Evolutionary conservation across 1,140 invertebrate species (phyloP).

Genomic region (Calliopsis andreniformis): DNA sequence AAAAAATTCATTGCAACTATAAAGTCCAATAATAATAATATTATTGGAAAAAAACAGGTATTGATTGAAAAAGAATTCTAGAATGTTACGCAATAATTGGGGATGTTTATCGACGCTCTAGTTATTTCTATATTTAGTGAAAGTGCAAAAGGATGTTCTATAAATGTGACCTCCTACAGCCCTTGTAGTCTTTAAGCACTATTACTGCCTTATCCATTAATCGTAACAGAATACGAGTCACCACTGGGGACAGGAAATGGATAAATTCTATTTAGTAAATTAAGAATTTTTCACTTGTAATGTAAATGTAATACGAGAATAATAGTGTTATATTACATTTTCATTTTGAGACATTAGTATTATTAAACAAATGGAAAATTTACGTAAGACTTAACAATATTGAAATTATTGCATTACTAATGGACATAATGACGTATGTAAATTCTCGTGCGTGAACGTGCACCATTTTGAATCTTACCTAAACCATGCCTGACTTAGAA

Average conservation of each 20-base stretch:
- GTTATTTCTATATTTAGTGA: neutral
- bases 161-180: neutral
- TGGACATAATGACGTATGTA: neutral
- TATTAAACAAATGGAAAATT: no score
- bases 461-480: neutral
- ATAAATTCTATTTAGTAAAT: no score
- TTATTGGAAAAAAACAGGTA: no score
- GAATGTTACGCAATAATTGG: neutral
- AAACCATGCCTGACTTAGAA: neutral
- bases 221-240: neutral
- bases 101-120: neutral
- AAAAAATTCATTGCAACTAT: no score
- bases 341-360: no score
- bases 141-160: neutral
- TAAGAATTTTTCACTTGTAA: no score
- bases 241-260: neutral
- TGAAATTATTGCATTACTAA: neutral
- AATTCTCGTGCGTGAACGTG: neutral
- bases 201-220: neutral
- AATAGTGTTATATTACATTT: no score
- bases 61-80: no score
- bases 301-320: neutral
- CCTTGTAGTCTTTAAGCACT: conserved; percentile 11
- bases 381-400: no score
- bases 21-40: no score